phyloP scores from a whole-genome alignment of 2,113 vertebrate species.

The Lasiurus borealis region DNA sequence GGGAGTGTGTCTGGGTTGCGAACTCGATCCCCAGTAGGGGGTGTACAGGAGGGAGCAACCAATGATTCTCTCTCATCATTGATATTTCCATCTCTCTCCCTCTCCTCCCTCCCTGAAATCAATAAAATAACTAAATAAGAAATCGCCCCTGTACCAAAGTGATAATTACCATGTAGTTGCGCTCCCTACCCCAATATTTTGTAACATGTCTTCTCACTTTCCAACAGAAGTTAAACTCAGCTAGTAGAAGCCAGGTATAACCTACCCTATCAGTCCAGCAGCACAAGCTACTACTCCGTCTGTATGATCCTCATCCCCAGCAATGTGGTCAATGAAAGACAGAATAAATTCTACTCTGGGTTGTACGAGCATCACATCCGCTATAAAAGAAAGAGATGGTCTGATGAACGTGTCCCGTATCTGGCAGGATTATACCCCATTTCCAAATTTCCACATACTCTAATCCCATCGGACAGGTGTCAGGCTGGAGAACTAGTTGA shows the following conservation, averaged over 20 bases:
- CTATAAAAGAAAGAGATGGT: constrained; percentile 83
- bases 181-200: background rate
- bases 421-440: background rate
- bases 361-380: constrained; percentile 98
- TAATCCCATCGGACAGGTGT: background rate
- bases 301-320: constrained; percentile 97
- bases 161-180: background rate
- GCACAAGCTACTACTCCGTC: constrained; percentile 97
- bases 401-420: background rate
- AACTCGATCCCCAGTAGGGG: too few relatives aligned
- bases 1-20: too few relatives aligned
- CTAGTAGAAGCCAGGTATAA: background rate
- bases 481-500: background rate
- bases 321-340: constrained; percentile 99
- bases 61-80: too few relatives aligned
- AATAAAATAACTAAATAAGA: background rate
- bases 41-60: too few relatives aligned
- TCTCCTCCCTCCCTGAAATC: too few relatives aligned
- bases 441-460: background rate
- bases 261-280: constrained; percentile 96
- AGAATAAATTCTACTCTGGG: constrained; percentile 99
- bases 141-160: background rate
- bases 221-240: background rate
- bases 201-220: background rate
- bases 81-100: too few relatives aligned